Percentiles rank a stretch among this genome's conserved stretches.
Evolutionary conservation across 2,113 vertebrate genomes (phyloP).

Genomic region (Percopsis transmontana): DNA sequence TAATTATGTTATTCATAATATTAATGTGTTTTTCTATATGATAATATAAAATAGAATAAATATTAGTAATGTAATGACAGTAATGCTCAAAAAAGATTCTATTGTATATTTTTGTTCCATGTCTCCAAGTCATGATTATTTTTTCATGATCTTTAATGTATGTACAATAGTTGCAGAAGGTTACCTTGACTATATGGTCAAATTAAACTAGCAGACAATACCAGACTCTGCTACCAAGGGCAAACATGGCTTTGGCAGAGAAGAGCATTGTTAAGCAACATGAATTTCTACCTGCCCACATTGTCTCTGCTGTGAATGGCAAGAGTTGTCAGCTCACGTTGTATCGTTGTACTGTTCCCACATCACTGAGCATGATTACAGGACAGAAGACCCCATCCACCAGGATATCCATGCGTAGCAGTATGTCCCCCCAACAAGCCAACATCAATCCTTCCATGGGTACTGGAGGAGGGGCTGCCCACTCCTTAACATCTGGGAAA

Average conservation of each 20-base stretch:
- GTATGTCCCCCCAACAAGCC: constrained; percentile 36
- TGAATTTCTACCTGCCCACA: not conserved
- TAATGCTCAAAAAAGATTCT: not conserved
- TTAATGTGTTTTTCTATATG: too few relatives aligned
- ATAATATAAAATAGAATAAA: too few relatives aligned
- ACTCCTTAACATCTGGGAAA: constrained; percentile 32
- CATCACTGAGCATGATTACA: constrained; percentile 63
- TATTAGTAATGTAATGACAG: constrained; percentile 2
- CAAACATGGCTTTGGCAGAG: not conserved
- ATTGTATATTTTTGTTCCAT: not conserved
- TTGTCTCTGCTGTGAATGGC: constrained; percentile 68
- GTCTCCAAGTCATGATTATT: not conserved
- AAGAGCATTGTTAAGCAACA: not conserved
- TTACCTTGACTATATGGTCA: too few relatives aligned
- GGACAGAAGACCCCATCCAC: constrained; percentile 70
- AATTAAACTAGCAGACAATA: too few relatives aligned
- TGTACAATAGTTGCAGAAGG: constrained; percentile 17
- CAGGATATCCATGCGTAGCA: constrained; percentile 55
- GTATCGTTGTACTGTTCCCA: constrained; percentile 66
- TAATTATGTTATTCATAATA: too few relatives aligned
- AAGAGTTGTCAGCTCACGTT: constrained; percentile 77
- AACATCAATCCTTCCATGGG: constrained; percentile 20
- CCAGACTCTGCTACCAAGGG: too few relatives aligned
- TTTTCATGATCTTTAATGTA: constrained; percentile 6
- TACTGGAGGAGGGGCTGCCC: constrained; percentile 12